phyloP scores from a whole-genome alignment of 2,797 vertebrate species.

The Gallirallus australis region DNA sequence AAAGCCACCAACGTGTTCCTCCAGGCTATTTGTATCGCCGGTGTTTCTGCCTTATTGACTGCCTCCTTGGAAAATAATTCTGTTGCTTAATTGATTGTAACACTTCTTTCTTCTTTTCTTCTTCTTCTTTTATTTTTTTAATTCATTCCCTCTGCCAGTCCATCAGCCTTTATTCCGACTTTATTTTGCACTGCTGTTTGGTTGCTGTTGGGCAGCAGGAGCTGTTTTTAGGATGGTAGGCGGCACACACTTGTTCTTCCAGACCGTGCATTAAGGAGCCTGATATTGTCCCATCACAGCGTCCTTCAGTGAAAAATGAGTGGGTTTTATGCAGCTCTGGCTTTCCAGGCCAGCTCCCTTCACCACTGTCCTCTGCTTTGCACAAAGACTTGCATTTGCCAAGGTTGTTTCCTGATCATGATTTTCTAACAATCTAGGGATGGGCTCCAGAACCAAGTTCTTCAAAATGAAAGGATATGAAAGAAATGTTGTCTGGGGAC shows the following conservation, averaged over 20 bases:
- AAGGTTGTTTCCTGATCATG: not conserved
- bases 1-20: not conserved
- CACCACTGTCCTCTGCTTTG: not conserved
- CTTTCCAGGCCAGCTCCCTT: not conserved
- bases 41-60: slow-evolving; percentile 7
- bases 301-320: not conserved
- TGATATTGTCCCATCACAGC: not conserved
- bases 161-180: not conserved
- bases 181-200: not conserved
- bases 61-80: slow-evolving; percentile 27
- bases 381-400: not conserved
- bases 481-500: not conserved
- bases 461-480: not conserved
- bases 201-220: not conserved
- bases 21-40: not conserved
- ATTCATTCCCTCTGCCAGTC: not conserved
- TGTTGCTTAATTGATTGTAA: slow-evolving; percentile 11
- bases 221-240: not conserved
- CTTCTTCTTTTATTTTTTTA: too few relatives aligned
- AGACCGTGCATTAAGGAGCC: not conserved
- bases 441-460: accelerated
- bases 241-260: not conserved
- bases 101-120: not conserved
- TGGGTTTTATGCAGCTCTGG: not conserved
- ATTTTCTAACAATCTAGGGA: accelerated